These are phyloP conservation scores for Fregetta grallaria DNA, from an alignment of 2,113 vertebrate species.

Conservation along the genomic window DNA sequence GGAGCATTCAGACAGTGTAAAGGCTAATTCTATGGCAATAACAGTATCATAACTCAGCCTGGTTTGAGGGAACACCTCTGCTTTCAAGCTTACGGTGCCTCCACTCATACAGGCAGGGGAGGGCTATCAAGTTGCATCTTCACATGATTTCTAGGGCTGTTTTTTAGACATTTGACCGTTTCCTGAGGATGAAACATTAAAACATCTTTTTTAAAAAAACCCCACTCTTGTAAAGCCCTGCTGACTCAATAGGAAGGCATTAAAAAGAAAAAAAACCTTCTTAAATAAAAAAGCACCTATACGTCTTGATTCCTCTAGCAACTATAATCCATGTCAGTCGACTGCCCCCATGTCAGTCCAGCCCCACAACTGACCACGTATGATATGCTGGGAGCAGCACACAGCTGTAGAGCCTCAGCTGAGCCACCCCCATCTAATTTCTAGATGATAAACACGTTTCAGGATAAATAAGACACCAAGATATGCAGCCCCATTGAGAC, in stretches of 20 bases:
- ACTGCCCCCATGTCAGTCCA: background rate
- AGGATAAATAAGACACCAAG: background rate
- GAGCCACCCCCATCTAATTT: background rate
- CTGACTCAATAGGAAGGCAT: background rate
- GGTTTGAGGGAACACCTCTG: background rate
- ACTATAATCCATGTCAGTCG: background rate
- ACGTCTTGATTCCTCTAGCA: background rate
- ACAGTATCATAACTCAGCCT: background rate
- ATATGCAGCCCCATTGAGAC: background rate
- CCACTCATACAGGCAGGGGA: background rate
- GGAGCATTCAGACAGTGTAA: background rate
- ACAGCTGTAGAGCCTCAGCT: background rate
- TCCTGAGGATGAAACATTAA: background rate
- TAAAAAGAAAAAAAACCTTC: background rate
- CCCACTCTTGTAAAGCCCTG: background rate
- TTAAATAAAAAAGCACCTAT: background rate
- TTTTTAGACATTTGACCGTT: background rate
- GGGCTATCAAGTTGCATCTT: background rate
- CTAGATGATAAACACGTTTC: background rate
- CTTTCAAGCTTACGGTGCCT: background rate
- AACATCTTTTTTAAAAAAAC: background rate
- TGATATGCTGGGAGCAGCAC: rapidly evolving
- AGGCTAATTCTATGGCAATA: background rate
- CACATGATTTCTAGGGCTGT: background rate
- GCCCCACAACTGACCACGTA: background rate